Evolutionary conservation across 2,888 invertebrate species (phyloP).

Genomic region (Temnothorax ravouxi): DNA sequence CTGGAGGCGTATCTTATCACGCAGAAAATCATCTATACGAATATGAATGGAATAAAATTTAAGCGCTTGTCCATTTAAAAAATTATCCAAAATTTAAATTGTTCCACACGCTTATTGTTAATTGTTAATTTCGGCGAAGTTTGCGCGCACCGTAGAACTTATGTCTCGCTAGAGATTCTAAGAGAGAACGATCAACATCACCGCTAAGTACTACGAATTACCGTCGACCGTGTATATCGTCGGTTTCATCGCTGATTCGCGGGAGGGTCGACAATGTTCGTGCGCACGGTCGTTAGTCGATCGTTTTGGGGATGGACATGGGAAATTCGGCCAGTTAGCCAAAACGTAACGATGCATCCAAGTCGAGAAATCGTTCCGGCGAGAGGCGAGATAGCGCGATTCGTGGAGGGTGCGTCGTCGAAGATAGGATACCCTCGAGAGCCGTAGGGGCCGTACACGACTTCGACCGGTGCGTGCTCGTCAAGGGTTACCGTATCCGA

Average conservation of each 20-base stretch:
- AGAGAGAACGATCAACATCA: constrained; percentile 66
- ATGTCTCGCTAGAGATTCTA: constrained; percentile 55
- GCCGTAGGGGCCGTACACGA: constrained; percentile 77
- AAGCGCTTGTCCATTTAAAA: not conserved
- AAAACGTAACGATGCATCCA: constrained; percentile 83
- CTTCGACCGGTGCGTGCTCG: constrained; percentile 73
- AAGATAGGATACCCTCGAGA: constrained; percentile 82
- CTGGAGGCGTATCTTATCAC: not conserved
- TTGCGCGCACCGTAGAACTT: constrained; percentile 1
- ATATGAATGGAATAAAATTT: not conserved
- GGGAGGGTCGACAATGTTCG: constrained; percentile 72
- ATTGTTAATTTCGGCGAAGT: constrained; percentile 38
- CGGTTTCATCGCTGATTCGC: constrained; percentile 69
- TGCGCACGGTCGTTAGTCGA: constrained; percentile 80
- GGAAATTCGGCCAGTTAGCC: constrained; percentile 80
- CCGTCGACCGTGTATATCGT: constrained; percentile 66
- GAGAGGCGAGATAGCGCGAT: constrained; percentile 73
- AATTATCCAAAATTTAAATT: not conserved
- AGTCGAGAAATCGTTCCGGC: constrained; percentile 76
- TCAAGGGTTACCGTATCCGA: constrained; percentile 72
- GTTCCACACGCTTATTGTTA: not conserved
- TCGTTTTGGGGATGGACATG: constrained; percentile 79
- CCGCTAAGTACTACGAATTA: constrained; percentile 74
- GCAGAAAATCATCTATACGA: not conserved
- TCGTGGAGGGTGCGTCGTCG: constrained; percentile 67